Conservation (phyloP, 1,140 invertebrate species). For the Meloidogyne chitwoodi region DNA sequence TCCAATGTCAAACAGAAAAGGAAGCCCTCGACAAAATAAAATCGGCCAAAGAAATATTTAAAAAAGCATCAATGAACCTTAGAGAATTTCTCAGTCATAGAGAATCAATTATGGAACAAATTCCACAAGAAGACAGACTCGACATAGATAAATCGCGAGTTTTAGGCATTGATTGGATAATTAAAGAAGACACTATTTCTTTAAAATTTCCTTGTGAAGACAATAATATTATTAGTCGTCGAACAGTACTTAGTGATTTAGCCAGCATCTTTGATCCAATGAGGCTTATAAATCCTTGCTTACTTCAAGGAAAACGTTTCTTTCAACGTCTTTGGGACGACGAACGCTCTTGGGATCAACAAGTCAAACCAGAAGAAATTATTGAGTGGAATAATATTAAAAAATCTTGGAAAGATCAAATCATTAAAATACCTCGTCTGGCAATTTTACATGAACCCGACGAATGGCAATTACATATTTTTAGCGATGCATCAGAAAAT, state of each 20-base stretch:
- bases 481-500: conserved; percentile 1
- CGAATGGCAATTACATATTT: not conserved
- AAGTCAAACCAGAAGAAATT: not conserved
- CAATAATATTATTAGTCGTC: not conserved
- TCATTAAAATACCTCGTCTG: not conserved
- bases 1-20: not conserved
- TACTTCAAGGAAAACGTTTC: conserved; percentile 5
- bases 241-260: not conserved
- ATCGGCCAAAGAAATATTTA: conserved; percentile 14
- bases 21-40: conserved; percentile 7
- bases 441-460: not conserved
- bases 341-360: not conserved
- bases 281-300: not conserved
- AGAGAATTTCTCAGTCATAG: conserved; percentile 17
- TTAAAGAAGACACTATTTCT: not conserved
- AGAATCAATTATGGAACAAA: not conserved
- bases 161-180: conserved; percentile 18
- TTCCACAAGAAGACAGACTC: not conserved
- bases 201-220: not conserved
- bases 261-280: conserved; percentile 8
- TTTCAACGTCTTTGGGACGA: conserved; percentile 18
- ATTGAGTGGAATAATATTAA: not conserved
- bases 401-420: not conserved
- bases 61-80: conserved; percentile 15
- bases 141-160: not conserved